phyloP scores from a whole-genome alignment of 2,888 invertebrate species.

The Diploptera punctata region DNA sequence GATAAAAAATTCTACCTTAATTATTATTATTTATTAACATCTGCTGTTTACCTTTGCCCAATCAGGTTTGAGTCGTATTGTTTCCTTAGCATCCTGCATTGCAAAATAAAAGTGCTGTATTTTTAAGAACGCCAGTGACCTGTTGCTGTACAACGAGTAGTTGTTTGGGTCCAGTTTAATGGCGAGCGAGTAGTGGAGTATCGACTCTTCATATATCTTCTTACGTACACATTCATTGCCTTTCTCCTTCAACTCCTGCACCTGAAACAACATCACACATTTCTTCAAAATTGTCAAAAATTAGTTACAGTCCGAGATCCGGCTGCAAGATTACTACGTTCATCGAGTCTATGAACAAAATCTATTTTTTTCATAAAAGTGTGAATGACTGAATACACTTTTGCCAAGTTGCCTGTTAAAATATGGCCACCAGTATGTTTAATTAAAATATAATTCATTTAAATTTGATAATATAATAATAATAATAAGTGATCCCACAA shows the following conservation, averaged over 20 bases:
- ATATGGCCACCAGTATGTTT: too few species aligned
- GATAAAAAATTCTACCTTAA: too few species aligned
- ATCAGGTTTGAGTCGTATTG: slow-evolving; percentile 73
- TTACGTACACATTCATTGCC: slow-evolving; percentile 80
- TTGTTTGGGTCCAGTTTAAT: slow-evolving; percentile 76
- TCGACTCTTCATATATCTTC: slow-evolving; percentile 75
- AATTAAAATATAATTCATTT: too few species aligned
- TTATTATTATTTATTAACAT: too few species aligned
- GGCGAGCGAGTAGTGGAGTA: slow-evolving; percentile 80
- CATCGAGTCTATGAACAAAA: too few species aligned
- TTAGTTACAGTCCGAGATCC: too few species aligned
- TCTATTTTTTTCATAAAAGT: too few species aligned
- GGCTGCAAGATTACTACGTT: too few species aligned
- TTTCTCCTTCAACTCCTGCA: slow-evolving; percentile 70
- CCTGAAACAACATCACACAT: slow-evolving; percentile 46
- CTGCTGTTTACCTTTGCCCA: slow-evolving; percentile 79
- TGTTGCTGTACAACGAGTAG: slow-evolving; percentile 76
- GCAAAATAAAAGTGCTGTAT: slow-evolving; percentile 78
- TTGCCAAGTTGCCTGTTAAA: too few species aligned
- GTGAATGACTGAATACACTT: too few species aligned
- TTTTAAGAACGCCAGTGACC: slow-evolving; percentile 81
- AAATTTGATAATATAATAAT: too few species aligned
- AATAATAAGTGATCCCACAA: too few species aligned
- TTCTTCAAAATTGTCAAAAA: neutral
- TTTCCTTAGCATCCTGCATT: slow-evolving; percentile 78